phyloP scores from a whole-genome alignment of 2,797 vertebrate species.

The Xenops minutus region DNA sequence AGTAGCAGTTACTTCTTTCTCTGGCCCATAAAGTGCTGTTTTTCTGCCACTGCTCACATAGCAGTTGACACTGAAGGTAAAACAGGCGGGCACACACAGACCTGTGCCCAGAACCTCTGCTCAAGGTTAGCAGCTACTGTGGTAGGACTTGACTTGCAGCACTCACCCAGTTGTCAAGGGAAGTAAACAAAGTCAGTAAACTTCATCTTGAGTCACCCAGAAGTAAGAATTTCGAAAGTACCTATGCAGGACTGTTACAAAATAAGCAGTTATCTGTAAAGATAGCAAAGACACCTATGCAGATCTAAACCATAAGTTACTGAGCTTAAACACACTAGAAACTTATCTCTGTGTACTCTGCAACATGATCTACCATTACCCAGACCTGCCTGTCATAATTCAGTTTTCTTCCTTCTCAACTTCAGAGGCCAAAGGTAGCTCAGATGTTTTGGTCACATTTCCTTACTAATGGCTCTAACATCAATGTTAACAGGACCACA shows the following conservation, averaged over 20 bases:
- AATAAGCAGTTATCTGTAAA: slow-evolving; percentile 13
- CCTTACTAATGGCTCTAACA: not conserved
- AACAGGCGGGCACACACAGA: not conserved
- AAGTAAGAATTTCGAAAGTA: not conserved
- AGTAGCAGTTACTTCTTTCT: not conserved
- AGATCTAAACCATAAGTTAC: not conserved
- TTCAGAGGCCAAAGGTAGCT: not conserved
- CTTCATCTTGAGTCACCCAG: slow-evolving; percentile 38
- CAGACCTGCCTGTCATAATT: accelerated
- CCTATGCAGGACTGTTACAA: not conserved
- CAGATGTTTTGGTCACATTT: not conserved
- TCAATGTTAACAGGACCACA: not conserved
- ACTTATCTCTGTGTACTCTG: not conserved
- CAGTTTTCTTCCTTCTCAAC: not conserved
- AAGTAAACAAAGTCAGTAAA: slow-evolving; percentile 65
- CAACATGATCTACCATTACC: not conserved
- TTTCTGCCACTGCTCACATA: not conserved
- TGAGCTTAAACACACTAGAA: not conserved
- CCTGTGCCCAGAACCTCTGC: not conserved
- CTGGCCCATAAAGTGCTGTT: not conserved
- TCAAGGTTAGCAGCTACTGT: not conserved
- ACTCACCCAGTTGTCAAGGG: slow-evolving; percentile 29
- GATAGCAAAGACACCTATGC: not conserved
- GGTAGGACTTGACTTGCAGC: not conserved
- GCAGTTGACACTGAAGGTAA: not conserved